Evolutionary conservation across 2,888 invertebrate species (phyloP).

Genomic region (Ferdinandea cuprea): DNA sequence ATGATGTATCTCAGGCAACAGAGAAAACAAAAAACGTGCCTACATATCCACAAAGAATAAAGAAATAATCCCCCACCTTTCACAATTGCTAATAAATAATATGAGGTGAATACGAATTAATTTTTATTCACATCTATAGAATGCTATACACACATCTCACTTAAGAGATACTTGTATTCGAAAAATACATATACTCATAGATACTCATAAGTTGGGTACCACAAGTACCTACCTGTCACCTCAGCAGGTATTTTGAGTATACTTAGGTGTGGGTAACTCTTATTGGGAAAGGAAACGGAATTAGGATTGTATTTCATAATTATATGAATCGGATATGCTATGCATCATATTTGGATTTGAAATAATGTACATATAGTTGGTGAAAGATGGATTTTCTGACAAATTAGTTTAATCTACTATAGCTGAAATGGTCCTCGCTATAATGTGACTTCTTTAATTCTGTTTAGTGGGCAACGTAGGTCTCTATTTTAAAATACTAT

Average conservation of each 20-base stretch:
- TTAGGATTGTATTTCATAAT: background rate
- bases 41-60: slow-evolving; percentile 14
- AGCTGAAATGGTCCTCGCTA: too few relatives aligned
- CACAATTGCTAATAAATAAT: slow-evolving; percentile 42
- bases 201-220: slow-evolving; percentile 15
- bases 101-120: slow-evolving; percentile 53
- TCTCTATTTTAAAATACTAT: too few relatives aligned
- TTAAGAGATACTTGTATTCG: slow-evolving; percentile 15
- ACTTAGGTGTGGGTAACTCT: slow-evolving; percentile 20
- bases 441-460: too few relatives aligned
- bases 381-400: background rate
- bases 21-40: background rate
- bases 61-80: slow-evolving; percentile 13
- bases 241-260: background rate
- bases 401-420: too few relatives aligned
- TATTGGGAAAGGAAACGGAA: background rate
- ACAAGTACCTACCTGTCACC: slow-evolving; percentile 2
- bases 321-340: slow-evolving; percentile 6
- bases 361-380: too few relatives aligned
- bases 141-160: slow-evolving; percentile 26
- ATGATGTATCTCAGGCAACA: slow-evolving; percentile 37
- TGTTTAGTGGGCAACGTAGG: too few relatives aligned
- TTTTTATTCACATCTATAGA: slow-evolving; percentile 35
- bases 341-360: too few relatives aligned
- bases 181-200: background rate